Percentiles rank a stretch among this genome's conserved stretches.
phyloP scores from a whole-genome alignment of 2,888 invertebrate genomes.

The Ochropleura leucogaster region DNA sequence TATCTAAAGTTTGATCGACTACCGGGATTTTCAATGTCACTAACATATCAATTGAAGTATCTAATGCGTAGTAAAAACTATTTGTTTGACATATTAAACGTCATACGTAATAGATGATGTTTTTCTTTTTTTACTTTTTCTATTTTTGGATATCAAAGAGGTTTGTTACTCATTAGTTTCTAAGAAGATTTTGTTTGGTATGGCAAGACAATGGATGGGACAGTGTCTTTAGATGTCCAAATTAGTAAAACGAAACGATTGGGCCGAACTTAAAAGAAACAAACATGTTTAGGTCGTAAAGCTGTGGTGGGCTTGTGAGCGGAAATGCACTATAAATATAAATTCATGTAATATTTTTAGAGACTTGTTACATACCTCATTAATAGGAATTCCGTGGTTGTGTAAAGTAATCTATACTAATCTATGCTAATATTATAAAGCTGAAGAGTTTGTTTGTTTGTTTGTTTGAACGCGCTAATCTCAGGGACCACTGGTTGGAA shows the following conservation, averaged over 20 bases:
- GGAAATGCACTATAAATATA: slow-evolving; percentile 27
- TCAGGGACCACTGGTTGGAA: too few relatives aligned
- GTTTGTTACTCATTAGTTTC: slow-evolving; percentile 23
- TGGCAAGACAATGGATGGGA: slow-evolving; percentile 46
- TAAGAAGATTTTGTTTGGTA: slow-evolving; percentile 56
- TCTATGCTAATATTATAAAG: too few relatives aligned
- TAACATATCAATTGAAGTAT: slow-evolving; percentile 36
- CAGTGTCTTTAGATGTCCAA: slow-evolving; percentile 61
- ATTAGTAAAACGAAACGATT: slow-evolving; percentile 44
- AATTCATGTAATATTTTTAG: background rate
- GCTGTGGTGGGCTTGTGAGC: slow-evolving; percentile 53
- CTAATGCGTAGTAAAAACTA: slow-evolving; percentile 25
- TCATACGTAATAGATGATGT: slow-evolving; percentile 30
- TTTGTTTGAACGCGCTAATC: too few relatives aligned
- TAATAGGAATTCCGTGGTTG: slow-evolving; percentile 14
- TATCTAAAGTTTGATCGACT: slow-evolving; percentile 56
- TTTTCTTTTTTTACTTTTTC: background rate
- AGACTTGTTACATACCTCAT: background rate
- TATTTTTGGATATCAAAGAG: slow-evolving; percentile 34
- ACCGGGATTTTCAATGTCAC: slow-evolving; percentile 54
- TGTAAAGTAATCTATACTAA: slow-evolving; percentile 24
- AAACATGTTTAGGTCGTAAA: slow-evolving; percentile 51
- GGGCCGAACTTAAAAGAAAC: slow-evolving; percentile 51
- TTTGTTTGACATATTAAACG: slow-evolving; percentile 9
- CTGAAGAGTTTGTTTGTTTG: too few relatives aligned